Evolutionary conservation across 1,140 invertebrate genomes (phyloP), one percentile per base, ranked within the genome.

Genomic region (Drosophila gunungcola): DNA sequence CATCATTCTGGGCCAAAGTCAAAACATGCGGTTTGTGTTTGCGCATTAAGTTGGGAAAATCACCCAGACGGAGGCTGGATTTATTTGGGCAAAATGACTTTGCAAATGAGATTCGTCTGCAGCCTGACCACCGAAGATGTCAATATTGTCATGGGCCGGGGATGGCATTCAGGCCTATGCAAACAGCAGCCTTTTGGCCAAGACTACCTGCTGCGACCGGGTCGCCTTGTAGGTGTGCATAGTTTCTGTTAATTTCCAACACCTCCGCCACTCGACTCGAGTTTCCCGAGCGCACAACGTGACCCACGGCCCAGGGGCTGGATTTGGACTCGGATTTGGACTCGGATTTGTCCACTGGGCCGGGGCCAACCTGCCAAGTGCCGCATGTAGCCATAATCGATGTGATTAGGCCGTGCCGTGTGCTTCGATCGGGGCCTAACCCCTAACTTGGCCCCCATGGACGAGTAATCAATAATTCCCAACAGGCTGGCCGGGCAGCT

Each of bases 61-160:
- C 65, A 73, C 57, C 53, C 27, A 43, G 29, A 58, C 60, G 80
- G 78, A 80, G 84, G 86, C 82, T 89, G 88, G 79, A 91, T 91
- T 91, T 91, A 91, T 91, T 91, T 91, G 68, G 80, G 80, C 81
- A 91, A 91, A 91, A 91, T 91, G 89, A 91, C 89, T 91, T 91
- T 80, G 82, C 89, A 91, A 91, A 91, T 91, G 79, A 91, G 90
- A 91, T 91, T 90, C 84, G 52, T 13, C 36, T 53, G 16, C 49
- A 48, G 51, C 45, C 60, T 51, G 60, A 61, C 42, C 58, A 74
- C 75, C 80, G 68, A 84, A 73, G 70, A 45, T 81, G 83, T 89
- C 80, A 91, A 91, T 91, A 89, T 89, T 91, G 77, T 89, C 62
- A 84, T 84, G 79, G 73, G 67, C 68, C 61, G 27, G 48, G 52